Evolutionary conservation across 2,888 invertebrate species (phyloP), one percentile per base, ranked within the genome.

Genomic region (Dichetophora obliterata): DNA sequence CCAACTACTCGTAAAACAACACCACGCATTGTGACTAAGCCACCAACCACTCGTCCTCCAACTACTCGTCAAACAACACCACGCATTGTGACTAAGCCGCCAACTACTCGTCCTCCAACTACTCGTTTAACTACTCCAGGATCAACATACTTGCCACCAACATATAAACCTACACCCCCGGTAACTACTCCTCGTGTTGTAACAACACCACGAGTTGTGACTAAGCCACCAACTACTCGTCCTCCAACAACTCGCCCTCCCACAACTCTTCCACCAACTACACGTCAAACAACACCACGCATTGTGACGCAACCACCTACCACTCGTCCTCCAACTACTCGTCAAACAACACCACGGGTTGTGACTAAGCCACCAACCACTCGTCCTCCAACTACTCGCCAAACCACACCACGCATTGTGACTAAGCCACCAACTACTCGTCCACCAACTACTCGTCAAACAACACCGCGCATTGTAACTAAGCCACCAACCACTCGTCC

Each of bases 91-190:
- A 80, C 54, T 8, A 22, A 22, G 1, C 65, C 74, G 22, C 73
- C 80, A 43, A 52, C 61, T 11, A 75, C 73, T 19, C 78, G 76
- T 1, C 79, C 72, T 0, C 79, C 77, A 9, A 72, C 77, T 0
- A 54, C 59, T 77, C 11, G 37, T 22, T 79, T 80, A 59, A 78
- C 81, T 5, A 81, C 82, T 5, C 75, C 83, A 22, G 83, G 81
- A 43, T 57, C 72, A 43, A 66, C 79, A n/a, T n/a, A n/a, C n/a
- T n/a, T n/a, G 72, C 79, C 66, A 71, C 37, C 79, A 59, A 79
- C 84, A n/a, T 83, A 84, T 0, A 81, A 75, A 6, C n/a, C 80
- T 14, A 68, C 77, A 19, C 76, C 70, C 4, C 70, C 75, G 31
- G 75, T 75, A n/a, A 57, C 73, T 8, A 69, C 80, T 19, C n/a